These are phyloP conservation scores for Mongoloraphidia duomilia DNA, from an alignment of 2,888 invertebrate genomes.

Conservation along the genomic window DNA sequence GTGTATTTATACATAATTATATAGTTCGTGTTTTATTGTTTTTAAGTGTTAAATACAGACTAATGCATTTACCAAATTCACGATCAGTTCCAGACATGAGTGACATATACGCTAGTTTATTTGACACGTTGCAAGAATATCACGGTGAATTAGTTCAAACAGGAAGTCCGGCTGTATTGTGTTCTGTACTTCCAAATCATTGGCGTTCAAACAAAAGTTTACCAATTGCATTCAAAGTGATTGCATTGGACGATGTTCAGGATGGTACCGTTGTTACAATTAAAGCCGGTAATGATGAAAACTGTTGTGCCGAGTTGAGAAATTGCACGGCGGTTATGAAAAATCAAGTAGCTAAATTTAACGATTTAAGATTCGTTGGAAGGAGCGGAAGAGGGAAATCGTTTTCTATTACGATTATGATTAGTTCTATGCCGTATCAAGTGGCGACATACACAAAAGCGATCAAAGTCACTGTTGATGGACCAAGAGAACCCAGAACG, in stretches of 20 bases:
- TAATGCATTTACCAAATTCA: constrained; percentile 13
- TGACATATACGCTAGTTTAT: constrained; percentile 59
- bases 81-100: constrained; percentile 47
- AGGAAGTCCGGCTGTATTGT: constrained; percentile 88
- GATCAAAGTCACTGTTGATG: constrained; percentile 99
- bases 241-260: constrained; percentile 80
- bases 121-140: constrained; percentile 71
- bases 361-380: constrained; percentile 94
- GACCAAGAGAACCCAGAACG: constrained; percentile 92
- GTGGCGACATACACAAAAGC: constrained; percentile 90
- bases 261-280: constrained; percentile 92
- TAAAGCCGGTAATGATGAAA: constrained; percentile 95
- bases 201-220: constrained; percentile 97
- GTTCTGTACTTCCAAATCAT: constrained; percentile 85
- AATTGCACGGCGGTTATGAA: constrained; percentile 93
- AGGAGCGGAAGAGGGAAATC: constrained; percentile 94
- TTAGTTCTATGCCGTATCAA: constrained; percentile 65
- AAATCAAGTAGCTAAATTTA: constrained; percentile 96
- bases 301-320: constrained; percentile 85
- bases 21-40: no score
- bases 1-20: no score
- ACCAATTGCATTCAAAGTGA: constrained; percentile 91
- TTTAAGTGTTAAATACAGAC: background rate
- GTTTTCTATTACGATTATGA: constrained; percentile 88
- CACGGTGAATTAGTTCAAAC: constrained; percentile 90